Conservation (phyloP, 1,140 invertebrate genomes). For the Thaumatotibia leucotreta region DNA sequence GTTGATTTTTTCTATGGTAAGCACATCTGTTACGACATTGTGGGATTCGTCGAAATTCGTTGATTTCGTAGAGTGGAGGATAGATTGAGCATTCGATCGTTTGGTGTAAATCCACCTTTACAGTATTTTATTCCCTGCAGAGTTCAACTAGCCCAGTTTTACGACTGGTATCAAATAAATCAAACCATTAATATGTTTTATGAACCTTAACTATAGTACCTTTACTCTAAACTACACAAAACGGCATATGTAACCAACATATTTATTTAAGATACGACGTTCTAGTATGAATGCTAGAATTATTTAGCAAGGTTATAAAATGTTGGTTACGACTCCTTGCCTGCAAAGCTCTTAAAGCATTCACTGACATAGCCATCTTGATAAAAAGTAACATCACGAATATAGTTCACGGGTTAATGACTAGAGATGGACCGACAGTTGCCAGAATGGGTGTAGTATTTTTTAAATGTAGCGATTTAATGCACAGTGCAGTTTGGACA, state of each 20-base stretch:
- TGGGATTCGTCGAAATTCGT: too few relatives aligned
- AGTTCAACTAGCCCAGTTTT: neutral
- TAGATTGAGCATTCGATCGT: too few relatives aligned
- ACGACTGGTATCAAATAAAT: neutral
- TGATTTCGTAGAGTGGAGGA: too few relatives aligned
- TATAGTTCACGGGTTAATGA: constrained; percentile 8
- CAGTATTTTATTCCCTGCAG: neutral
- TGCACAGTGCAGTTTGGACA: too few relatives aligned
- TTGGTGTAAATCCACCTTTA: neutral
- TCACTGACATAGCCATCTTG: constrained; percentile 29
- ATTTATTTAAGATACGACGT: neutral
- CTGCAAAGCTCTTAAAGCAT: constrained; percentile 18
- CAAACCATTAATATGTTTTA: neutral
- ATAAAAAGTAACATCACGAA: constrained; percentile 17
- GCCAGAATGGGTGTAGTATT: too few relatives aligned
- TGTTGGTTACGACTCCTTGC: constrained; percentile 6
- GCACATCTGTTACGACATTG: too few relatives aligned
- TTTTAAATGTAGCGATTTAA: too few relatives aligned
- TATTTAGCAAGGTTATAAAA: constrained; percentile 13
- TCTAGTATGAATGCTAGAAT: neutral
- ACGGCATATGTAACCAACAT: neutral
- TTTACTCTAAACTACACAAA: neutral
- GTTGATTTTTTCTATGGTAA: too few relatives aligned
- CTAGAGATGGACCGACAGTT: neutral
- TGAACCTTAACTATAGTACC: neutral